Base-by-base conservation (phyloP, 92 coral and sea anemone genomes). In the Parazoanthus swiftii region DNA sequence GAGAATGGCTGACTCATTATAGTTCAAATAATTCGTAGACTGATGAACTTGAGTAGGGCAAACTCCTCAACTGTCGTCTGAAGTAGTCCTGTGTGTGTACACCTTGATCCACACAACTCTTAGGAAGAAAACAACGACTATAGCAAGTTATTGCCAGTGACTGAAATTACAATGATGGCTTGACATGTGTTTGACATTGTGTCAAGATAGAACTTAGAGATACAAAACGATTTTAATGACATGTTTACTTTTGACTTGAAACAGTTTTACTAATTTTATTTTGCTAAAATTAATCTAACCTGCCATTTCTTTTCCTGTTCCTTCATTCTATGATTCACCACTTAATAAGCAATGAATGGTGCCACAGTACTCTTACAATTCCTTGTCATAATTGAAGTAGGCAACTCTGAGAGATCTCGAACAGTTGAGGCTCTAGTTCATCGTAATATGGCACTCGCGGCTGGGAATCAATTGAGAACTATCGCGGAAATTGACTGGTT, bases 401-500 rank as follows among this genome's bases (percentile, higher is more conserved):
- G 36, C 39, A 39, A 25, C 73, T 23, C 58, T 68, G 54, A 65
- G 36, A 26, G 50, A 36, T 29, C 35, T 81, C 13, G 44, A 21
- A n/a, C 38, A n/a, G 72, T 59, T 21, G 56, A 74, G 14, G 44
- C 79, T 5, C 44, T 63, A 38, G 76, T 65, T 81, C 63, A 63
- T 63, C 54, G 3, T 14, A 81, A 81, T 44, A 67, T 65, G 20
- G 50, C 6, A 8, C 54, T 81, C 56, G 75, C 33, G 33, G 33
- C 72, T 81, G 86, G 75, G 18, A 81, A 18, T 65, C 26, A 37
- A 81, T 21, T 81, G 59, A 65, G 50, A 2, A 16, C 8, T 4
- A 23, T 81, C 46, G 36, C 37, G 46, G 37, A 65, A 5, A 44
- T n/a, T 10, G 86, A 81, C 76, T 81, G 86, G 86, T 66, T 81